Conservation (phyloP, 2,113 vertebrate genomes). For the Paralichthys olivaceus region DNA sequence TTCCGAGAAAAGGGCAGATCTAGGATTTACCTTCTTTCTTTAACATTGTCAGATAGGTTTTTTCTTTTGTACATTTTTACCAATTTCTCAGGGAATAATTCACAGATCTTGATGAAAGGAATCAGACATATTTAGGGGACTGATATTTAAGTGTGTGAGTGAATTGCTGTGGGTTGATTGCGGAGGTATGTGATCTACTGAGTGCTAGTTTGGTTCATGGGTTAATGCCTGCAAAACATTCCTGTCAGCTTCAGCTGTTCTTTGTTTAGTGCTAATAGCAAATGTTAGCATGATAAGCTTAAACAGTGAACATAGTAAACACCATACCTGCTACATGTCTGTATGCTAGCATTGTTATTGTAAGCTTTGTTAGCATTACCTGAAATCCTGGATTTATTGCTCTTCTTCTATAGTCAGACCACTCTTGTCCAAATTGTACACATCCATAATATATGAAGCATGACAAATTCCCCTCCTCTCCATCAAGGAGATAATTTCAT, state of each 20-base stretch:
- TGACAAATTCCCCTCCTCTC: slow-evolving; percentile 74
- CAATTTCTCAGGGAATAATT: too few species aligned
- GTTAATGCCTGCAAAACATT: background rate
- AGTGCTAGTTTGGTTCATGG: background rate
- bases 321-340: background rate
- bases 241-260: background rate
- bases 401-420: background rate
- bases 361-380: background rate
- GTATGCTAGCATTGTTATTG: background rate
- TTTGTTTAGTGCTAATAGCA: background rate
- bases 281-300: background rate
- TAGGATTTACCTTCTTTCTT: too few species aligned
- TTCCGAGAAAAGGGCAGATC: too few species aligned
- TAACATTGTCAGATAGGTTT: too few species aligned
- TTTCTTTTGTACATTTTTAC: too few species aligned
- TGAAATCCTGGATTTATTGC: background rate
- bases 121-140: too few species aligned
- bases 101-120: too few species aligned
- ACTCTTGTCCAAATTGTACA: slow-evolving; percentile 46
- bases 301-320: background rate
- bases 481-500: slow-evolving; percentile 88
- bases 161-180: too few species aligned
- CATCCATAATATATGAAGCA: slow-evolving; percentile 51
- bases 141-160: background rate
- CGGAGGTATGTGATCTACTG: too few species aligned